phyloP scores from a whole-genome alignment of 2,113 vertebrate species.

The Climacteris rufus region DNA sequence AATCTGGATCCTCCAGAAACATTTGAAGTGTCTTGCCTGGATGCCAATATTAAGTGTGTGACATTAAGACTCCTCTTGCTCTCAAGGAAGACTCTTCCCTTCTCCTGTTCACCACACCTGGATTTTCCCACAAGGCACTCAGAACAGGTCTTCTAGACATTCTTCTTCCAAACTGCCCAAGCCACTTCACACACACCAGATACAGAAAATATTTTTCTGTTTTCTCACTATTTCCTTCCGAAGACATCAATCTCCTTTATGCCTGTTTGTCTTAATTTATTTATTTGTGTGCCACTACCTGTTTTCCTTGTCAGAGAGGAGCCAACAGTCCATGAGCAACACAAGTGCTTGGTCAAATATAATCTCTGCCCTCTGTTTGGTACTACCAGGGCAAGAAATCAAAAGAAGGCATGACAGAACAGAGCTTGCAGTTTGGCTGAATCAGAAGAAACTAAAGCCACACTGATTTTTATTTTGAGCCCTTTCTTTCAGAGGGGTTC shows the following conservation, averaged over 20 bases:
- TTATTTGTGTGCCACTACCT: not conserved
- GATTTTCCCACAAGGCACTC: not conserved
- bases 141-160: not conserved
- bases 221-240: not conserved
- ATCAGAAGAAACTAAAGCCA: not conserved
- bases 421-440: not conserved
- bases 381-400: not conserved
- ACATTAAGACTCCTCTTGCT: not conserved
- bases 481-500: not conserved
- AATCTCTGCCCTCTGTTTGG: not conserved
- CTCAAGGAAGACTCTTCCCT: not conserved
- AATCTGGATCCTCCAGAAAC: not conserved
- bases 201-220: not conserved
- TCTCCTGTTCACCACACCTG: not conserved
- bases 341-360: not conserved
- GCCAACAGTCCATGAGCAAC: not conserved
- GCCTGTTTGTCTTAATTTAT: not conserved
- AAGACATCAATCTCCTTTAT: not conserved
- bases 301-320: not conserved
- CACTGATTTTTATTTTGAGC: not conserved
- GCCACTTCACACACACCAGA: not conserved
- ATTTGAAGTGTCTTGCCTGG: not conserved
- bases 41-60: not conserved
- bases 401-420: not conserved
- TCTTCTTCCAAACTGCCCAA: not conserved